These are phyloP conservation scores for Zosterops japonicus DNA, from an alignment of 2,113 vertebrate genomes.

Conservation along the genomic window DNA sequence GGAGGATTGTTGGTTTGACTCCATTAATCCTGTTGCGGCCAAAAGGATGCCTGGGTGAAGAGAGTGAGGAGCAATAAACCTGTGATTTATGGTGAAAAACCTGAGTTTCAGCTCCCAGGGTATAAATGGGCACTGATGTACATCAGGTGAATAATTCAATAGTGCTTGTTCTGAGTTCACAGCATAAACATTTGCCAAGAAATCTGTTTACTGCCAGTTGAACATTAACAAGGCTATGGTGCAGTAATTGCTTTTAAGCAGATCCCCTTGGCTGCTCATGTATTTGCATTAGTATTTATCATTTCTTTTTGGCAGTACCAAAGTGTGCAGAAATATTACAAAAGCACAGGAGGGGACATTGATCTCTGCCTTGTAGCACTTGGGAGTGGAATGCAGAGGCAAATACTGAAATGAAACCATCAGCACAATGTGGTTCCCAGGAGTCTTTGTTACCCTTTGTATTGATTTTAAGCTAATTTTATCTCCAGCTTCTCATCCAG, in stretches of 20 bases:
- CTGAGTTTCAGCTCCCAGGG: background rate
- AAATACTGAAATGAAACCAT: background rate
- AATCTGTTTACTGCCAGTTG: background rate
- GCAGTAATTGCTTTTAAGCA: conserved; percentile 5
- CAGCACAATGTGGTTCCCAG: background rate
- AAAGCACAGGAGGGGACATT: background rate
- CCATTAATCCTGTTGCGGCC: background rate
- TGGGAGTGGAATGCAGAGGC: background rate
- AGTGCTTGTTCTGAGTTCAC: background rate
- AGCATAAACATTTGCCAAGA: conserved; percentile 1
- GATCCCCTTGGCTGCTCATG: background rate
- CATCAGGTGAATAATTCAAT: conserved; percentile 1
- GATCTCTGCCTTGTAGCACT: background rate
- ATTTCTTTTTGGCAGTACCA: conserved; percentile 2
- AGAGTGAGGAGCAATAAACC: background rate
- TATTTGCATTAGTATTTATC: background rate
- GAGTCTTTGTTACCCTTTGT: background rate
- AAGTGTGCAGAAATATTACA: background rate
- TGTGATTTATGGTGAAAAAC: background rate
- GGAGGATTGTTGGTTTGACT: background rate
- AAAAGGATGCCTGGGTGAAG: background rate
- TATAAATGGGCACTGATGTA: background rate
- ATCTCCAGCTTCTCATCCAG: background rate
- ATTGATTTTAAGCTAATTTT: conserved; percentile 9
- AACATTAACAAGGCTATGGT: conserved; percentile 3